Percentiles rank a stretch among this genome's conserved stretches.
Evolutionary conservation across 2,888 invertebrate species (phyloP).

Genomic region (Geotrupes spiniger): DNA sequence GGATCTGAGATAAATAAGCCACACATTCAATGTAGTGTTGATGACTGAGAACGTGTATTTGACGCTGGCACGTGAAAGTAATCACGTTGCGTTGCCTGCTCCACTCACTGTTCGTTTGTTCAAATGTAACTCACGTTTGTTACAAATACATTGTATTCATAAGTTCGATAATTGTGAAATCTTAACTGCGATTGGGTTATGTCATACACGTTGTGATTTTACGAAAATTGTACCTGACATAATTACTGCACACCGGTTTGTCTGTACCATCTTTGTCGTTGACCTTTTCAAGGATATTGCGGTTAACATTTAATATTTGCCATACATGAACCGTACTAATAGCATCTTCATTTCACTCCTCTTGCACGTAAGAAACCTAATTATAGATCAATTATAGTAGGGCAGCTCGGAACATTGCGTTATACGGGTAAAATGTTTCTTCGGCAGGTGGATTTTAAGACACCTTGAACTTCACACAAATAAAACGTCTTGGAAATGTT

Average conservation of each 20-base stretch:
- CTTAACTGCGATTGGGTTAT: constrained; percentile 8
- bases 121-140: constrained; percentile 14
- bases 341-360: background rate
- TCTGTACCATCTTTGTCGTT: constrained; percentile 32
- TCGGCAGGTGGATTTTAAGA: too few relatives aligned
- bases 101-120: constrained; percentile 19
- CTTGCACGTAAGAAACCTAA: constrained; percentile 2
- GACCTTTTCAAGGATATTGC: constrained; percentile 36
- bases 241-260: too few relatives aligned
- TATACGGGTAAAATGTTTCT: constrained; percentile 2
- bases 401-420: constrained; percentile 6
- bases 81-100: constrained; percentile 30
- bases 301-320: constrained; percentile 24
- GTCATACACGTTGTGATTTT: constrained; percentile 11
- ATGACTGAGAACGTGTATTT: constrained; percentile 14
- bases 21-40: constrained; percentile 3
- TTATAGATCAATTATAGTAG: constrained; percentile 2
- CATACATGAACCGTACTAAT: constrained; percentile 1
- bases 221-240: constrained; percentile 1
- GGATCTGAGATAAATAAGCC: background rate
- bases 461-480: too few relatives aligned
- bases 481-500: too few relatives aligned
- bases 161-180: constrained; percentile 22
- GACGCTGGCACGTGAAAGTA: constrained; percentile 26
- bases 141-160: constrained; percentile 21